Base-by-base conservation (phyloP, 2,888 invertebrate genomes). In the Drosophila subsilvestris region DNA sequence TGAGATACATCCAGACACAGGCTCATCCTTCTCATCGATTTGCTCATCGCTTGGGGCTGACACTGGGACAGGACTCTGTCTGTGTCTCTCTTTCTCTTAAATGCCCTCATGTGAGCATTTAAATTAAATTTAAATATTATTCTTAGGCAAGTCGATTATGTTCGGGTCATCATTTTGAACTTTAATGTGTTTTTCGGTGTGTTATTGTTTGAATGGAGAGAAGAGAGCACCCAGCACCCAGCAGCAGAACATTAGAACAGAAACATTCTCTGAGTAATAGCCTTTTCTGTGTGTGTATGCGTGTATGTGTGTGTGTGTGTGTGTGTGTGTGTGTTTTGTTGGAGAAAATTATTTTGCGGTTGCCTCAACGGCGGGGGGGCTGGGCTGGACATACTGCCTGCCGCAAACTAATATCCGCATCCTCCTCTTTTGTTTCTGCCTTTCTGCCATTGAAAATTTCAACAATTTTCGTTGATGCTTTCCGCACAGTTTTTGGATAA, bases 121-220 rank as follows among this genome's bases (percentile, higher is more conserved):
- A 90, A 89, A 90, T 90, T 88, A 89, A 90, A 90, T 89, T 89
- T 89, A 89, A 90, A 90, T 89, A 90, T 89, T 89, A 89, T 89
- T 90, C 79, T 37, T 79, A 76, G 78, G 75, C 76, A 86, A 89
- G 82, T 89, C 89, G 88, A 88, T 89, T 89, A 89, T 79, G 88
- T 73, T 66, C 74, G 73, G 77, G 79, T 71, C 87, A 77, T 79
- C 82, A 79, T 84, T 84, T 60, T 72, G 74, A 72, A 71, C 82
- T 87, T 85, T 87, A 82, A 87, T 82, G 86, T 32, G 32, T 32
- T 32, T 74, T 78, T 82, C 60, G 72, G 32, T 29, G 69, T 80
- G 84, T 88, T 84, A 88, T 79, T 79, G 78, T 57, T 81, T 61
- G 60, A 63, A 60, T 29, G 27, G 27, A 29, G 27, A 27, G 7